Conservation (phyloP, 2,888 invertebrate genomes). For the Dusona sp. region DNA sequence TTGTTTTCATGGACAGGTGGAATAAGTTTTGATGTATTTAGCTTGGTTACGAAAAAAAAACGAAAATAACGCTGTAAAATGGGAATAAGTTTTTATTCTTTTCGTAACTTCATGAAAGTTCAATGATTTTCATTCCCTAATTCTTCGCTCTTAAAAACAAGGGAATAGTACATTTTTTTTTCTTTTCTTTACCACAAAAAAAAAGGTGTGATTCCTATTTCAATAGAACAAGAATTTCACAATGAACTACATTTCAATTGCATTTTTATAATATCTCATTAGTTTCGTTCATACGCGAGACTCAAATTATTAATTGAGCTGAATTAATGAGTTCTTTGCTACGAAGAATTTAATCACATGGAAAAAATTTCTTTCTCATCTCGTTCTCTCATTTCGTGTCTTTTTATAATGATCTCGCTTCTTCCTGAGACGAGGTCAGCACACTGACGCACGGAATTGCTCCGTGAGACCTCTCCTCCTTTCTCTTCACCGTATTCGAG, state of each 20-base stretch:
- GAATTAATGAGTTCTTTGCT: conserved; percentile 19
- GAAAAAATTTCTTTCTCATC: conserved; percentile 9
- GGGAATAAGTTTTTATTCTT: background rate
- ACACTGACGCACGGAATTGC: conserved; percentile 14
- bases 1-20: background rate
- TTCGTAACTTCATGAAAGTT: background rate
- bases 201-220: background rate
- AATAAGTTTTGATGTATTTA: background rate
- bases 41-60: background rate
- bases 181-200: background rate
- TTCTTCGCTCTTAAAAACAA: background rate
- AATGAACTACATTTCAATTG: conserved; percentile 1
- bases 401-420: conserved; percentile 22
- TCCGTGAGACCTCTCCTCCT: conserved; percentile 20
- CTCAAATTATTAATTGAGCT: conserved; percentile 22
- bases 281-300: conserved; percentile 3
- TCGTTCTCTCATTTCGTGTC: conserved; percentile 4
- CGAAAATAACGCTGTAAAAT: background rate
- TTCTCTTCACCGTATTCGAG: conserved; percentile 9
- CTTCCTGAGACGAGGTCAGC: conserved; percentile 25
- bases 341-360: conserved; percentile 3
- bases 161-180: background rate
- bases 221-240: background rate
- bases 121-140: background rate
- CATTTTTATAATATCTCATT: conserved; percentile 5